These are phyloP conservation scores for Danio tinwini DNA, from an alignment of 2,797 vertebrate genomes.

Conservation along the genomic window DNA sequence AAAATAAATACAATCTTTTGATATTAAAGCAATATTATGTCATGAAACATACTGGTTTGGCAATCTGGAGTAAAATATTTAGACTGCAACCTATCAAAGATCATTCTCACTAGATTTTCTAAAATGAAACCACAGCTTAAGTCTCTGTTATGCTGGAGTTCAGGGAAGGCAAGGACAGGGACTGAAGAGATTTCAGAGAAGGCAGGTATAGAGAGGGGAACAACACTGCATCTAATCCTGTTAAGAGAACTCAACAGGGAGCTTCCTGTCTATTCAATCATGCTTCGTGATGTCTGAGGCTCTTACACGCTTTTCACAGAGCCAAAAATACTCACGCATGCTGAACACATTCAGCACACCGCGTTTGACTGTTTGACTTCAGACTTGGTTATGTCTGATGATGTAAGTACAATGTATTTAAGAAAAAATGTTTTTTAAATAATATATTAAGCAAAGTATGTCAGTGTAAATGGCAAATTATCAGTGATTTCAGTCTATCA, in stretches of 20 bases:
- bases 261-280: constrained; percentile 39
- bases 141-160: not conserved
- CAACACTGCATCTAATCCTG: constrained; percentile 31
- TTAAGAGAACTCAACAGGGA: constrained; percentile 46
- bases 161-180: constrained; percentile 11
- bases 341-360: not conserved
- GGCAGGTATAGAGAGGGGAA: constrained; percentile 27
- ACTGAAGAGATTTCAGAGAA: constrained; percentile 29
- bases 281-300: constrained; percentile 42
- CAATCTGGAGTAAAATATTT: not conserved
- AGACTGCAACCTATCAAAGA: not conserved
- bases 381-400: not conserved
- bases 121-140: constrained; percentile 3
- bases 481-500: too few relatives aligned
- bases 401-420: not conserved
- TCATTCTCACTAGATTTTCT: not conserved
- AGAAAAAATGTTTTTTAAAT: not conserved
- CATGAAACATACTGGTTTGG: not conserved
- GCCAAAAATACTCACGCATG: constrained; percentile 6
- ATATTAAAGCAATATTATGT: not conserved
- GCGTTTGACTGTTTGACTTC: constrained; percentile 5
- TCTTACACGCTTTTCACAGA: constrained; percentile 25
- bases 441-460: not conserved
- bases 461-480: not conserved
- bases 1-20: not conserved